Evolutionary conservation across 2,797 vertebrate genomes (phyloP).

Genomic region (Zonotrichia albicollis): DNA sequence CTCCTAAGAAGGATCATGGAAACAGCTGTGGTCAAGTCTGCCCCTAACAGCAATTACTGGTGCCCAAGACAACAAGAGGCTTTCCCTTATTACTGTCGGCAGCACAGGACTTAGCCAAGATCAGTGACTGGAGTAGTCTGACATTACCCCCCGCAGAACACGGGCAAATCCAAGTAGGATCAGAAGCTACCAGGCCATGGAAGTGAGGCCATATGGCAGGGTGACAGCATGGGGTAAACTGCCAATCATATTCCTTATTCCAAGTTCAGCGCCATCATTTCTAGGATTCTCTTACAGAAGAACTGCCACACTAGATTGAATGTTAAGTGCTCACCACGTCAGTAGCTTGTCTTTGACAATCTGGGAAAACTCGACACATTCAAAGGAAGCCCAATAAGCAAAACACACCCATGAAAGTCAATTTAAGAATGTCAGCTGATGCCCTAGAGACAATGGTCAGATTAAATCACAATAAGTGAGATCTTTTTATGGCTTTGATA

Average conservation of each 20-base stretch:
- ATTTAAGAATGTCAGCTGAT: background rate
- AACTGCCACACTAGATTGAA: background rate
- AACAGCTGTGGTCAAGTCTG: background rate
- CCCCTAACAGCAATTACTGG: background rate
- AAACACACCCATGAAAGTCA: background rate
- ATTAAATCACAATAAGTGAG: background rate
- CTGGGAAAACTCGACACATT: background rate
- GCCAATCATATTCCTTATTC: background rate
- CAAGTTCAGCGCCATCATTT: background rate
- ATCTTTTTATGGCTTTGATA: background rate
- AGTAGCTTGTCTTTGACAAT: background rate
- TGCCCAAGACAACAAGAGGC: background rate
- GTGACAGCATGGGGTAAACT: background rate
- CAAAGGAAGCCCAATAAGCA: background rate
- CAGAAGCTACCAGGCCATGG: background rate
- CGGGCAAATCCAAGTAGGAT: background rate
- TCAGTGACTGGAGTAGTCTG: background rate
- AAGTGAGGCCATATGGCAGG: background rate
- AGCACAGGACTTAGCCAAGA: background rate
- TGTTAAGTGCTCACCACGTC: background rate
- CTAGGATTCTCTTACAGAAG: background rate
- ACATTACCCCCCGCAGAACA: background rate
- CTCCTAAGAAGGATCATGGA: background rate
- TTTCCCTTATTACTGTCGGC: background rate
- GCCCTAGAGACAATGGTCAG: background rate